Conservation (phyloP, 2,888 invertebrate species). For the Hyposoter didymator region DNA sequence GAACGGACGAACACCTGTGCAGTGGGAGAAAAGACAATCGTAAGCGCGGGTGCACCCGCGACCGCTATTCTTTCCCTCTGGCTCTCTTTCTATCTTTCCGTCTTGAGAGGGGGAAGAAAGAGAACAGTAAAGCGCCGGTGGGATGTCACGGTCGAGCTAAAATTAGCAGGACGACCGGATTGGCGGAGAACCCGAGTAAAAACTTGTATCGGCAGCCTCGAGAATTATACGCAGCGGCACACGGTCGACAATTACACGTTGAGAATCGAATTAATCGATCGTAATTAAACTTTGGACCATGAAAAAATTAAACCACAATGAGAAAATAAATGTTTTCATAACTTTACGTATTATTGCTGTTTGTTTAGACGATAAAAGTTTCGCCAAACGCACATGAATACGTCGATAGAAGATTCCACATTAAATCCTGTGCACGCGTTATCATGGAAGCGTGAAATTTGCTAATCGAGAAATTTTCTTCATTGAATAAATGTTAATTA, state of each 20-base stretch:
- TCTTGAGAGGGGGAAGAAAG: conserved; percentile 35
- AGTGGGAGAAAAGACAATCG: conserved; percentile 73
- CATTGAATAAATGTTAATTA: too few species aligned
- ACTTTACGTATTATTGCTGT: neutral
- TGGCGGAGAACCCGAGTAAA: conserved; percentile 70
- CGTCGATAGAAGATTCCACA: neutral
- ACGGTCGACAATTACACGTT: conserved; percentile 41
- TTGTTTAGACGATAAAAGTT: neutral
- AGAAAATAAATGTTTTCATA: conserved; percentile 8
- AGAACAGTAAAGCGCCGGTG: conserved; percentile 73
- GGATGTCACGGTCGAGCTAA: conserved; percentile 84
- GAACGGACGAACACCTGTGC: conserved; percentile 59
- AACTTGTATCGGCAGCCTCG: conserved; percentile 53
- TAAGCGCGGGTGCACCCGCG: conserved; percentile 70
- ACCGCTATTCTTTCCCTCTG: conserved; percentile 32
- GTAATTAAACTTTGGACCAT: neutral
- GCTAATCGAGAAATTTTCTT: neutral
- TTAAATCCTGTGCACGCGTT: neutral
- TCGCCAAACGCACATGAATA: neutral
- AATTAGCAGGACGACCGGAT: conserved; percentile 83
- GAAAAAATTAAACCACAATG: neutral
- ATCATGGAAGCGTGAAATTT: neutral
- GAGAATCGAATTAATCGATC: conserved; percentile 38
- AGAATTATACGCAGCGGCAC: conserved; percentile 42
- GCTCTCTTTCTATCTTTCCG: conserved; percentile 18